Percentiles rank a stretch among this genome's conserved stretches.
phyloP scores from a whole-genome alignment of 2,888 invertebrate species.

The Scotopteryx bipunctaria region DNA sequence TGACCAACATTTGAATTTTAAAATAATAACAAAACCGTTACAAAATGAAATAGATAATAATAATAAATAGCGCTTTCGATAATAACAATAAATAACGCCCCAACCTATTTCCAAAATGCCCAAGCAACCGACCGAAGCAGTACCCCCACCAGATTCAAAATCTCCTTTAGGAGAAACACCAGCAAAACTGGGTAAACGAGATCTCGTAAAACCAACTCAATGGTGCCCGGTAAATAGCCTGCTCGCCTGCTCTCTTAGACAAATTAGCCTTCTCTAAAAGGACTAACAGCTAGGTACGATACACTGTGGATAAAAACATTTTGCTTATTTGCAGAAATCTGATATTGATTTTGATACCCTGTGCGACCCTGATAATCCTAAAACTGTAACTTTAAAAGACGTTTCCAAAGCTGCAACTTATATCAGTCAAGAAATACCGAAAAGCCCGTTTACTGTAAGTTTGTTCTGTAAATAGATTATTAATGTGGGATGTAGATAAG shows the following conservation, averaged over 20 bases:
- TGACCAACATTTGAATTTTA: no score
- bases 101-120: conserved; percentile 13
- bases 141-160: conserved; percentile 20
- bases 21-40: no score
- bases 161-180: conserved; percentile 52
- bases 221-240: conserved; percentile 52
- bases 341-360: conserved; percentile 48
- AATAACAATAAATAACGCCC: background rate
- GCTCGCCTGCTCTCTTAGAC: no score
- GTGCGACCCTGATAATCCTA: conserved; percentile 58
- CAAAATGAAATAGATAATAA: no score
- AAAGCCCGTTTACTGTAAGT: conserved; percentile 50
- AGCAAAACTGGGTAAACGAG: conserved; percentile 50
- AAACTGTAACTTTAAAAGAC: conserved; percentile 77
- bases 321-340: conserved; percentile 43
- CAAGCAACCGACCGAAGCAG: conserved; percentile 10
- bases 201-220: conserved; percentile 32
- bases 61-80: no score
- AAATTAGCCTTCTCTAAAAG: no score
- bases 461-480: no score
- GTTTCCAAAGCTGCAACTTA: conserved; percentile 84
- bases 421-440: conserved; percentile 78
- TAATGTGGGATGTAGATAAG: no score
- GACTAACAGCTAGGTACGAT: no score
- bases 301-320: background rate